phyloP scores from a whole-genome alignment of 30 jellyfish, hydroid and myxozoan genomes.

The Hydra vulgaris region DNA sequence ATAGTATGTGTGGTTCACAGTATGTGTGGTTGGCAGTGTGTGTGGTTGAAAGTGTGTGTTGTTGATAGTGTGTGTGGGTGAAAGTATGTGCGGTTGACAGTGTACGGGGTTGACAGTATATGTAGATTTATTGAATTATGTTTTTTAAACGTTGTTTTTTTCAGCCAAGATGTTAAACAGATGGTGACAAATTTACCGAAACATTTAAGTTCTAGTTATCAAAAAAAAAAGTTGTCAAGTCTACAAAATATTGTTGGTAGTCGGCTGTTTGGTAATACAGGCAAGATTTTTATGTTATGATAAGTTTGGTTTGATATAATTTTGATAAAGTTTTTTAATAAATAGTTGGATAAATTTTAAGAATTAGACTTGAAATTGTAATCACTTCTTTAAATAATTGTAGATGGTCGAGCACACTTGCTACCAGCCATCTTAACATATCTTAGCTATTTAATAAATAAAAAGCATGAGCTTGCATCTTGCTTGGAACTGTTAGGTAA shows the following conservation, averaged over 20 bases:
- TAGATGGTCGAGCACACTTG: slow-evolving; percentile 43
- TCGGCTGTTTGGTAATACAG: slow-evolving; percentile 41
- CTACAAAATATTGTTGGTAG: slow-evolving; percentile 45
- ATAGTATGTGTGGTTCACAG: too few species aligned
- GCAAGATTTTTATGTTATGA: slow-evolving; percentile 21
- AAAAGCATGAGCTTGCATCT: slow-evolving; percentile 62
- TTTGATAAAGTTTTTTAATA: too few species aligned
- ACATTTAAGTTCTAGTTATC: slow-evolving; percentile 39
- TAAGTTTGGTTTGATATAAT: too few species aligned
- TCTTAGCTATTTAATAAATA: slow-evolving; percentile 41
- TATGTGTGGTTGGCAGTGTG: too few species aligned
- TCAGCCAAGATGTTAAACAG: neutral
- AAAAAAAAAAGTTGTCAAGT: slow-evolving; percentile 44
- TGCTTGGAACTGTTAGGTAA: slow-evolving; percentile 81
- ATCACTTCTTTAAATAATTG: neutral
- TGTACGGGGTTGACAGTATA: too few species aligned
- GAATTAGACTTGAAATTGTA: neutral
- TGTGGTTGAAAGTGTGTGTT: too few species aligned
- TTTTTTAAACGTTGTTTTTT: neutral
- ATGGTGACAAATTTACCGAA: slow-evolving; percentile 32
- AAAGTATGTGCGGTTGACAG: too few species aligned
- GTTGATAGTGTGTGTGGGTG: too few species aligned
- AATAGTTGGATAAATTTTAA: too few species aligned
- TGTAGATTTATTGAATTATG: too few species aligned
- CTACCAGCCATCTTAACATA: slow-evolving; percentile 53